These are phyloP conservation scores for Chouioia cunea DNA, from an alignment of 2,888 invertebrate species.

Conservation along the genomic window DNA sequence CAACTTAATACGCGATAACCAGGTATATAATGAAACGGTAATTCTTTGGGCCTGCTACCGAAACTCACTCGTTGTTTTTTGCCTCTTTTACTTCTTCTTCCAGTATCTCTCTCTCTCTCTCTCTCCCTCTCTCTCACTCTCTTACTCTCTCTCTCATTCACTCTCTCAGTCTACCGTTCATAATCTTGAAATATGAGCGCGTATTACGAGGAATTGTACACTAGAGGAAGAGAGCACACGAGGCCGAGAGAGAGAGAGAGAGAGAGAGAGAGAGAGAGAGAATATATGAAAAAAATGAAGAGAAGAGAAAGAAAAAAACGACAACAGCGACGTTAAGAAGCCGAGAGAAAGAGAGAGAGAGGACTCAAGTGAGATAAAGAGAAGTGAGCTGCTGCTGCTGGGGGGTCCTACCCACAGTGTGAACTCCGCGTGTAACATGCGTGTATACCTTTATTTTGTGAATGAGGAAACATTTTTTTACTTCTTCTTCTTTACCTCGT, in stretches of 20 bases:
- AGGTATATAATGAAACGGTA: constrained; percentile 29
- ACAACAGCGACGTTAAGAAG: too few species aligned
- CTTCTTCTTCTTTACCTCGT: too few species aligned
- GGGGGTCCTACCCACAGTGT: constrained; percentile 56
- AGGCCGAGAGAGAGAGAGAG: constrained; percentile 47
- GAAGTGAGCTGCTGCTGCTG: constrained; percentile 37
- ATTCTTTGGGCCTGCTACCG: constrained; percentile 20
- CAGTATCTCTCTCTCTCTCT: constrained; percentile 39
- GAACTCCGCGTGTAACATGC: constrained; percentile 57
- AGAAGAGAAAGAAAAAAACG: constrained; percentile 47
- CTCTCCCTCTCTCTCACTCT: constrained; percentile 11
- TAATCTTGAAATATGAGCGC: constrained; percentile 68
- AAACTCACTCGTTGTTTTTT: background rate
- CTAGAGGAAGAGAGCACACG: constrained; percentile 46
- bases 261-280: constrained; percentile 21
- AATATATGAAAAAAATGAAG: constrained; percentile 38
- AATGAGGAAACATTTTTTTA: constrained; percentile 25
- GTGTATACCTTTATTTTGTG: constrained; percentile 30
- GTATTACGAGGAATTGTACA: constrained; percentile 64
- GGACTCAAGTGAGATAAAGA: constrained; percentile 35
- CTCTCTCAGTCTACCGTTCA: constrained; percentile 53
- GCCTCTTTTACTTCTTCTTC: background rate
- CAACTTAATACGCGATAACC: constrained; percentile 18
- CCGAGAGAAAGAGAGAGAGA: background rate
- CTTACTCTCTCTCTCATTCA: constrained; percentile 48